phyloP scores from a whole-genome alignment of 2,888 invertebrate genomes.

The Quadroppia sp. region DNA sequence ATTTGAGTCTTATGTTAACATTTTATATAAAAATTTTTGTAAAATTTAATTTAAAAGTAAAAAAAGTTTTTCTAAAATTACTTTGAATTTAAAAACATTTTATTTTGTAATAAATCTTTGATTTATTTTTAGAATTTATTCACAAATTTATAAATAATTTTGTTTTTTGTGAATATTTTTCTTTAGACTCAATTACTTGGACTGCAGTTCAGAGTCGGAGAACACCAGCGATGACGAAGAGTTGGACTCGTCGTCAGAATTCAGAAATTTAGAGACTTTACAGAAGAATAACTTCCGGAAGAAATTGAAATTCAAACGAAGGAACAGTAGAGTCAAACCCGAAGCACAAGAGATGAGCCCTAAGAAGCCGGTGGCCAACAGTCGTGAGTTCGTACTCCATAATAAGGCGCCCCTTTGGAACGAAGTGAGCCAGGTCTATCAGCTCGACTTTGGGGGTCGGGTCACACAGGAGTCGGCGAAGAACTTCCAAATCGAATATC shows the following conservation, averaged over 20 bases:
- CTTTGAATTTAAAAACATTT: too few relatives aligned
- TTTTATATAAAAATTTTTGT: too few relatives aligned
- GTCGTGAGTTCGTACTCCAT: constrained; percentile 77
- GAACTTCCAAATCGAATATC: constrained; percentile 97
- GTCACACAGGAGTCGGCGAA: constrained; percentile 99
- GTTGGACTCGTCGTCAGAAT: constrained; percentile 57
- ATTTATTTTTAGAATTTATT: too few relatives aligned
- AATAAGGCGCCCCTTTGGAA: constrained; percentile 99
- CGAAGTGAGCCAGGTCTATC: constrained; percentile 97
- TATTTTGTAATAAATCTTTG: too few relatives aligned
- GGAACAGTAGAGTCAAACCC: constrained; percentile 41
- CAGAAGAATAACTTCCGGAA: constrained; percentile 81
- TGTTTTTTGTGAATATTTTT: too few relatives aligned
- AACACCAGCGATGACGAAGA: constrained; percentile 50
- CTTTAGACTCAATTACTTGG: constrained; percentile 43
- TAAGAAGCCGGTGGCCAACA: neutral
- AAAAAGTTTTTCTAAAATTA: too few relatives aligned
- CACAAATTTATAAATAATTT: too few relatives aligned
- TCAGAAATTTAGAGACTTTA: constrained; percentile 79
- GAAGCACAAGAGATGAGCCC: constrained; percentile 1
- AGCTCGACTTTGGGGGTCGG: constrained; percentile 95
- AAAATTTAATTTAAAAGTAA: too few relatives aligned
- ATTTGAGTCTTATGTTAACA: too few relatives aligned
- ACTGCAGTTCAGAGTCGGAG: constrained; percentile 52
- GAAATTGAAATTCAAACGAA: constrained; percentile 62